Evolutionary conservation across 1,140 invertebrate species (phyloP), one percentile per base, ranked within the genome.

Genomic region (Nautilus pompilius): DNA sequence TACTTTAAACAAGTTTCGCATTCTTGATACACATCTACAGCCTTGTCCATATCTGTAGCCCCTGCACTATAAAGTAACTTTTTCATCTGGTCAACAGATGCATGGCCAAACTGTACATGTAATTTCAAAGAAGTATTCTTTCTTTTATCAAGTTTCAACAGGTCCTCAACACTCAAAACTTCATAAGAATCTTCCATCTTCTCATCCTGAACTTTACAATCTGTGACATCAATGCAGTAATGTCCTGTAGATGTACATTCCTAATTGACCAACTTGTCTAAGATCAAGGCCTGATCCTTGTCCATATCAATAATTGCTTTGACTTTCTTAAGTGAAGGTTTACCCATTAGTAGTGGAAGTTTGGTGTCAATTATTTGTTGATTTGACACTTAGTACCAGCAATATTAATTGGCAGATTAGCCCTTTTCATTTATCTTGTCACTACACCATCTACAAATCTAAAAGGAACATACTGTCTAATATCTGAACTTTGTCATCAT

Each of bases 31-130:
- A 60, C 58, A 10, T 54, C 33, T 8, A 54, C 17, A 13, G 53
- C 34, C 36, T 57, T 56, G 13, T 57, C 32, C n/a, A n/a, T n/a
- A 24, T 62, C 34, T 6, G 15, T 49, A 22, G n/a, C 36, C 13
- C 65, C 62, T 32, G 54, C 48, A 57, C 32, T 62, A 26, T 59
- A 64, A 5, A 70, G 32, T 13, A 67, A 24, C 26, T 36, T 17
- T 22, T n/a, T 54, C 20, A 70, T 55, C 22, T 49, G 15, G n/a
- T 67, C 49, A 28, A 24, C 32, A 33, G 59, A 55, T 58, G 62
- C 62, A 62, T 70, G 62, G 46, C 65, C 68, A 67, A 67, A 70
- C 48, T 70, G 65, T 62, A 58, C 49, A 36, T 67, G 65, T 24
- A 63, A 34, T 45, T 67, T 67, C 5, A 22, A 32, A n/a, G 49